Base-by-base conservation (phyloP, 2,888 invertebrate species). In the Blastobasis adustella region DNA sequence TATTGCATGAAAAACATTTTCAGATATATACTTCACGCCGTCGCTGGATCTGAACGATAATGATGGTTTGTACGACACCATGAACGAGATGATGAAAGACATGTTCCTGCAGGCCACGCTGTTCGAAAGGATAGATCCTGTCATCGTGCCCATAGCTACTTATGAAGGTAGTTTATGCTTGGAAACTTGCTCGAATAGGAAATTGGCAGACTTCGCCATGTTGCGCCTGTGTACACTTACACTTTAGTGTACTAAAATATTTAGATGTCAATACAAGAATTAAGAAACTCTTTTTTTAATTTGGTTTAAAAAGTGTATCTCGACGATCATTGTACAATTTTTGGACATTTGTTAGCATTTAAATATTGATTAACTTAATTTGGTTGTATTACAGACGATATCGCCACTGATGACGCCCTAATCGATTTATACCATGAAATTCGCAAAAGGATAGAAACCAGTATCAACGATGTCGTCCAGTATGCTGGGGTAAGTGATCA, bases 81-180 rank as follows among this genome's bases (percentile, higher is more conserved):
- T 96, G 37, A 91, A 91, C 62, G 89, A 90, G 10, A 89, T 97
- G 63, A 86, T 96, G 63, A 91, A 93, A 49, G 95, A 96, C 63
- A 93, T 96, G 68, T 93, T 93, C 70, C 89, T 91, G 47, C 95
- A 96, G 89, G 91, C 93, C 9, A 90, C 91, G 5, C 78, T 94
- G 48, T 91, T 97, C 63, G 90, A 91, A 0, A 90, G 95, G 50
- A 91, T 95, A n/a, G 89, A 90, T 60, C 81, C 87, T 47, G 72
- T 36, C n/a, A 10, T 84, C 54, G 67, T 84, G 48, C 82, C 86
- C 42, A 71, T 83, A 48, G 67, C 73, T 49, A 69, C 79, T 47
- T 89, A 89, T 61, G 82, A 85, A 76, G 81, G 87, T 87, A 65
- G 55, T 10, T 47, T 8, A 42, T 42, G 42, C 10, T 9, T 42